These are phyloP conservation scores for Hydrolagus affinis DNA, from an alignment of 2,113 vertebrate genomes.

Conservation along the genomic window DNA sequence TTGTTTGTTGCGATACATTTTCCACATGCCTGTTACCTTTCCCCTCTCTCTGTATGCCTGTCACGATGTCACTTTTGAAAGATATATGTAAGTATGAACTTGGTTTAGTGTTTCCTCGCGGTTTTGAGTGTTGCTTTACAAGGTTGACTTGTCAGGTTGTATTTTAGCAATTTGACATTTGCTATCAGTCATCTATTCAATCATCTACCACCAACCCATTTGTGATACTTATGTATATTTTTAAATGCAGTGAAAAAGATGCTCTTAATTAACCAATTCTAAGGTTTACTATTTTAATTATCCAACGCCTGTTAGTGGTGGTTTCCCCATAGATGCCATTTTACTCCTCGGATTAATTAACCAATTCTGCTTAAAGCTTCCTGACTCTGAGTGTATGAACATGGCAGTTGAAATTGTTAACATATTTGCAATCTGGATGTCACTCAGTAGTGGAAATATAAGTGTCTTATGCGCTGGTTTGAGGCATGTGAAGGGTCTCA, in stretches of 20 bases:
- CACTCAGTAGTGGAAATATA: neutral
- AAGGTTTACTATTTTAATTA: neutral
- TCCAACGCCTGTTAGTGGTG: neutral
- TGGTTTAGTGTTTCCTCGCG: conserved; percentile 40
- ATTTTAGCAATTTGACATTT: neutral
- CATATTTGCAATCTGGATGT: neutral
- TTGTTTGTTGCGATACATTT: conserved; percentile 69
- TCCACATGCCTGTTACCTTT: conserved; percentile 61
- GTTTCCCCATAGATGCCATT: neutral
- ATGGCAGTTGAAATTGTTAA: neutral
- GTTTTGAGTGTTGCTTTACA: conserved; percentile 19
- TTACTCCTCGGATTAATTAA: neutral
- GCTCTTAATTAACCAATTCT: neutral
- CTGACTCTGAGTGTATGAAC: neutral
- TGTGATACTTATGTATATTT: neutral
- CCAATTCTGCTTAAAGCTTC: neutral
- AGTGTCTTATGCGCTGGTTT: no score
- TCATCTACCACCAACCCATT: neutral
- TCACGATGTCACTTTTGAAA: conserved; percentile 53
- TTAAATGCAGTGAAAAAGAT: neutral
- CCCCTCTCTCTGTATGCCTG: conserved; percentile 59
- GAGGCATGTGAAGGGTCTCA: no score
- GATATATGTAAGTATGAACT: conserved; percentile 70
- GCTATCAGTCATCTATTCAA: conserved; percentile 15
- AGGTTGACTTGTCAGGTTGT: neutral